Evolutionary conservation across 2,797 vertebrate genomes (phyloP).

Genomic region (Epinephelus awoara): DNA sequence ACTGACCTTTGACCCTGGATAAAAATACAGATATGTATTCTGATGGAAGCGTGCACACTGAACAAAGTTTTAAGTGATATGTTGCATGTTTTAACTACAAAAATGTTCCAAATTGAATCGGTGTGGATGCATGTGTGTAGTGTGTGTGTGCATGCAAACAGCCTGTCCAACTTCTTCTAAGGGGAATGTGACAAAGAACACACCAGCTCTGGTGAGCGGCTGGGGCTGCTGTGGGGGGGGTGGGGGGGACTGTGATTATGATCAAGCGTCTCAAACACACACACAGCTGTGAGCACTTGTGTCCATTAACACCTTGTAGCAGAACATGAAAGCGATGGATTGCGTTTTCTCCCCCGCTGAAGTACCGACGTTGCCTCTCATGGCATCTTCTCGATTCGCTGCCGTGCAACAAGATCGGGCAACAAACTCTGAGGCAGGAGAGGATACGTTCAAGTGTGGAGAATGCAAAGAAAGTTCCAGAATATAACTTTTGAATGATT

Average conservation of each 20-base stretch:
- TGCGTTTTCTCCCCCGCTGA: conserved; percentile 57
- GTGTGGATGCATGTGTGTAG: conserved; percentile 15
- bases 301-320: conserved; percentile 83
- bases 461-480: conserved; percentile 66
- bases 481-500: conserved; percentile 67
- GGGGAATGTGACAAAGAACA: conserved; percentile 69
- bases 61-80: conserved; percentile 8
- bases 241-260: conserved; percentile 61
- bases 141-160: conserved; percentile 43
- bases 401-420: conserved; percentile 73
- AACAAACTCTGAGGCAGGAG: conserved; percentile 58
- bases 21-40: conserved; percentile 23
- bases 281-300: conserved; percentile 85
- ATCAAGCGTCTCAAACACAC: conserved; percentile 78
- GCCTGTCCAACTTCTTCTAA: conserved; percentile 55
- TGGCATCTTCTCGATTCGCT: conserved; percentile 72
- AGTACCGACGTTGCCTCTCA: conserved; percentile 37
- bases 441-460: conserved; percentile 66
- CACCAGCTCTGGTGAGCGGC: conserved; percentile 40
- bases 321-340: conserved; percentile 80
- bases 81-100: not conserved
- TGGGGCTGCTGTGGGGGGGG: conserved; percentile 7
- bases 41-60: not conserved
- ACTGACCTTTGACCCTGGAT: conserved; percentile 45
- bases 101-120: conserved; percentile 10